Evolutionary conservation across 2,888 invertebrate species (phyloP), one percentile per base, ranked within the genome.

Genomic region (Nomada ferruginata): DNA sequence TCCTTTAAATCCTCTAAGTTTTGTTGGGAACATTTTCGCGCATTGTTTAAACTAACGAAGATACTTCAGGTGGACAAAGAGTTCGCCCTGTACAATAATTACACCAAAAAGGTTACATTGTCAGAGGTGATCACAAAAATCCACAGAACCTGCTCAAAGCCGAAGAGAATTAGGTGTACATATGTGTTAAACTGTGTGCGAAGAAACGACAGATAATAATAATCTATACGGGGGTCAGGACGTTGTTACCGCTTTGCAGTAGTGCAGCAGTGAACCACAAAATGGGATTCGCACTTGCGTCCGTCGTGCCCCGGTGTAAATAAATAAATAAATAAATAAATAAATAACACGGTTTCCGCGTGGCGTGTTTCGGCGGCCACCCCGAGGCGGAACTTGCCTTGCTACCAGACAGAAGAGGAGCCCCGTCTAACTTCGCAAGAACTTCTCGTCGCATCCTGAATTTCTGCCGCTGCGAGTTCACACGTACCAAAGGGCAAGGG

Each of bases 261-360:
- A 50, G 60, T 23, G 42, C 29, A 53, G 65, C 20, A 69, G 74
- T 55, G 44, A 50, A 36, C 70, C 64, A n/a, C 50, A 57, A 70
- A 75, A 82, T 79, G 66, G 70, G 53, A 57, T 81, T 61, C 71
- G 57, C 52, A 29, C 52, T 72, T 23, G 68, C 60, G 60, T 80
- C 72, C 74, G 68, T 70, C 63, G 76, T 50, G 74, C 59, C 64
- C 60, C 52, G 63, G n/a, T n/a, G n/a, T 53, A 84, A 80, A 77
- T 70, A 82, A 85, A 83, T 84, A 84, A 84, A 77, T 70, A 82
- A 85, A 83, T 84, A 84, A 84, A 87, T 87, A 84, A 84, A 87
- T 87, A 87, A 87, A 82, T 83, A 87, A 86, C 72, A 68, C 82
- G 52, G 61, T 68, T 82, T 85, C 64, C 78, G 63, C 70, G 78